Evolutionary conservation across 2,888 invertebrate genomes (phyloP), one percentile per base, ranked within the genome.

Genomic region (Subacronicta megacephala): DNA sequence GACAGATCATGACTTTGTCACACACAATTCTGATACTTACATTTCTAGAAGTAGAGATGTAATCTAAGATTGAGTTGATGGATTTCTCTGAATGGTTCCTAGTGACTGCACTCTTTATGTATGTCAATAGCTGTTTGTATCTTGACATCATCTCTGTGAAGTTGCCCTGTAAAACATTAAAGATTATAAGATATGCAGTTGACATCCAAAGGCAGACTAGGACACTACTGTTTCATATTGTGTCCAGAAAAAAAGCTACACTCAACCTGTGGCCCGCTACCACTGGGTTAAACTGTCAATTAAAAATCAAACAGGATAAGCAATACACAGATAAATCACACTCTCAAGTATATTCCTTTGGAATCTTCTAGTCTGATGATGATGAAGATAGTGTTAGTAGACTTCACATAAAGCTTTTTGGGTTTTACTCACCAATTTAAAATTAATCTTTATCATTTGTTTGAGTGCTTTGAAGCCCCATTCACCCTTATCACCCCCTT

Each of bases 391-490:
- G 9, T 26, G 10, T 26, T 26, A 26, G 9, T 26, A 26, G 10
- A 26, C 26, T 26, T 20, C 6, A 26, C 3, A 9, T n/a, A n/a
- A n/a, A n/a, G n/a, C n/a, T 9, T 10, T 0, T 7, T 23, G 2
- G 10, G 1, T 1, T 7, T 1, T 10, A 87, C 95, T 91, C 88
- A 98, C 98, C 95, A 99, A 92, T 95, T 98, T 98, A 90, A 99
- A 99, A 90, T 99, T 99, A 62, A 99, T 99, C 94, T 99, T 99
- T 44, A 99, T 99, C 99, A 99, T 99, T 91, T 99, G 99, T 88
- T 99, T 99, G 13, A 99, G 95, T 0, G 99, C 99, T 90, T 99
- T 99, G 89, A 99, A 99, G 0, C 99, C 99, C 99, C 99, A 99
- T 95, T 99, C 99, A 51, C 99, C 99, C 89, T 99, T 99, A 75